phyloP scores from a whole-genome alignment of 1,140 invertebrate genomes.

The Hesperophylax magnus region DNA sequence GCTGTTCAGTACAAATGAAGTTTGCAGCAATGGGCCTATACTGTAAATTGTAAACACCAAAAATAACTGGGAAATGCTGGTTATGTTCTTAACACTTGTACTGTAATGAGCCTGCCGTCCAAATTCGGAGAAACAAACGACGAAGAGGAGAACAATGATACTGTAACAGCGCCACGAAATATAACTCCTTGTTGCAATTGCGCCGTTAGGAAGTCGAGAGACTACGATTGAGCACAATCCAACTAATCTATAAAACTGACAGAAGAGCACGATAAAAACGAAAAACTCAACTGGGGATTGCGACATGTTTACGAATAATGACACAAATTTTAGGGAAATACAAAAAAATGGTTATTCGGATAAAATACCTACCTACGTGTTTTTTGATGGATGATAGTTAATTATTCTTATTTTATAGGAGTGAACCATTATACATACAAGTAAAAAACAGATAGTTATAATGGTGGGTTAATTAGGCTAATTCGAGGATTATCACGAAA shows the following conservation, averaged over 20 bases:
- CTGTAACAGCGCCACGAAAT: constrained; percentile 7
- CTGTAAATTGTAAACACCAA: background rate
- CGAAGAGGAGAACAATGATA: background rate
- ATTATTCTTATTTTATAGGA: too few species aligned
- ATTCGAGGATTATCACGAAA: too few species aligned
- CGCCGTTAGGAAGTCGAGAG: background rate
- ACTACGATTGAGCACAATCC: background rate
- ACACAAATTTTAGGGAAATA: too few species aligned
- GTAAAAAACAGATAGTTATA: too few species aligned
- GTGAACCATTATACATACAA: too few species aligned
- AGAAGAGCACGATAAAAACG: background rate
- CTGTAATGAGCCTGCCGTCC: background rate
- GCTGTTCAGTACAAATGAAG: background rate
- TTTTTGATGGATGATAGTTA: too few species aligned
- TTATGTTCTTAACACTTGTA: background rate
- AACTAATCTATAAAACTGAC: background rate
- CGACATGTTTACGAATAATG: background rate
- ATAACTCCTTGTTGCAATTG: background rate
- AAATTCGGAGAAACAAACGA: background rate
- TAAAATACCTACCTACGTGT: too few species aligned
- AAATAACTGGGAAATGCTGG: background rate
- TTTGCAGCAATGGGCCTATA: background rate
- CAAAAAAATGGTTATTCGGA: too few species aligned
- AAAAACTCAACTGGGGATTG: background rate
- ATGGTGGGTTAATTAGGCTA: too few species aligned